A percentile compares a stretch with the other conserved stretches of the same genome.
Evolutionary conservation across 1,140 invertebrate genomes (phyloP).

Genomic region (Bombus polaris): DNA sequence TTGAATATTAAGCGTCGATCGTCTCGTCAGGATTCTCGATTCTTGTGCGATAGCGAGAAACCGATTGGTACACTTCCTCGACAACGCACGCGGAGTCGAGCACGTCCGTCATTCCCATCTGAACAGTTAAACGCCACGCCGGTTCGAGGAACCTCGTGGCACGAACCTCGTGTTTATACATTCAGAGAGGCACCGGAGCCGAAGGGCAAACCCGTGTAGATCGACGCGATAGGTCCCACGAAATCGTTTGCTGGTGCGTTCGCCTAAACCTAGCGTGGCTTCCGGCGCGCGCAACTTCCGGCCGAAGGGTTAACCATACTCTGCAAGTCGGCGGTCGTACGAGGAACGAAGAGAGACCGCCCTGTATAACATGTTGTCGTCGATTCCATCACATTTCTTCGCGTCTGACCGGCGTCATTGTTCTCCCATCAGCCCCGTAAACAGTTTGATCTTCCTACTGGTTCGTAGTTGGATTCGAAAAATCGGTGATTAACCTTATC

Average conservation of each 20-base stretch:
- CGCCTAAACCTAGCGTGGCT: slow-evolving; percentile 75
- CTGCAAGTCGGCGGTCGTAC: slow-evolving; percentile 8
- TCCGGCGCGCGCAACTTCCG: slow-evolving; percentile 77
- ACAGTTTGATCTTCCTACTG: not conserved
- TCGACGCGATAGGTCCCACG: slow-evolving; percentile 48
- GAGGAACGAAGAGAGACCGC: not conserved
- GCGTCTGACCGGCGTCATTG: slow-evolving; percentile 6
- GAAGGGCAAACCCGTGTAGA: slow-evolving; percentile 52
- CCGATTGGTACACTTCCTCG: not conserved
- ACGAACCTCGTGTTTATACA: slow-evolving; percentile 43
- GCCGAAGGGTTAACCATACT: slow-evolving; percentile 69
- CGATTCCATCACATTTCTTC: not conserved
- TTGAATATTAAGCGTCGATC: not conserved
- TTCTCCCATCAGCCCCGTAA: slow-evolving; percentile 31
- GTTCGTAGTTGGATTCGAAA: slow-evolving; percentile 20
- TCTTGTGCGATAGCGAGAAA: not conserved
- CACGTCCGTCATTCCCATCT: slow-evolving; percentile 8
- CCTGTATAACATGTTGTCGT: slow-evolving; percentile 5
- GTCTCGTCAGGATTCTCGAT: not conserved
- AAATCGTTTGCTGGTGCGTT: slow-evolving; percentile 72
- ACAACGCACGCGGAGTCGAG: not conserved
- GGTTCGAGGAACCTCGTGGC: slow-evolving; percentile 29
- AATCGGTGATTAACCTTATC: slow-evolving; percentile 39
- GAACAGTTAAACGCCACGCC: not conserved
- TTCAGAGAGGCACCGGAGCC: slow-evolving; percentile 36